Conservation (phyloP, 2,113 vertebrate species). For the Nerophis ophidion region DNA sequence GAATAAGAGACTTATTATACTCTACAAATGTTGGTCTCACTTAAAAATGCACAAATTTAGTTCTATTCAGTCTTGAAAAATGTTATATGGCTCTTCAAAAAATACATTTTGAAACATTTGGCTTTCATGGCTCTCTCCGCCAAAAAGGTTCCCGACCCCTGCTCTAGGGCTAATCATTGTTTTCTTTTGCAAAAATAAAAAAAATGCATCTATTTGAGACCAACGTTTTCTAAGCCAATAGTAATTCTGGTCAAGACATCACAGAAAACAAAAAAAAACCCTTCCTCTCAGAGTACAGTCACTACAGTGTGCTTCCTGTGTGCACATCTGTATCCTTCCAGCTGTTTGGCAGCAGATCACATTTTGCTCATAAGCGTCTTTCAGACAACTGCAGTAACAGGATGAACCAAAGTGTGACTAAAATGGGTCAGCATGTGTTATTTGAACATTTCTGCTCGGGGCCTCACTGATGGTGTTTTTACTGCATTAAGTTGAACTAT, state of each 20-base stretch:
- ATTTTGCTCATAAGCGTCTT: constrained; percentile 23
- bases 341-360: constrained; percentile 40
- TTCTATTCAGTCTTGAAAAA: too few species aligned
- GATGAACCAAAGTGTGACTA: constrained; percentile 10
- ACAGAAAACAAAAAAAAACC: not conserved
- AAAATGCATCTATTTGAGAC: too few species aligned
- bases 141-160: too few species aligned
- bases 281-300: constrained; percentile 24
- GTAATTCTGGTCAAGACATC: not conserved
- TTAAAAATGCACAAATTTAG: too few species aligned
- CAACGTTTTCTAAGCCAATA: too few species aligned
- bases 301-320: constrained; percentile 2
- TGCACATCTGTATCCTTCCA: constrained; percentile 41
- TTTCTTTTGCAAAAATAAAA: too few species aligned
- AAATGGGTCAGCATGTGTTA: constrained; percentile 9
- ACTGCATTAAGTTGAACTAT: not conserved
- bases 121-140: too few species aligned
- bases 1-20: too few species aligned
- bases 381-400: not conserved
- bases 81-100: too few species aligned
- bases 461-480: not conserved
- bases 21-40: too few species aligned
- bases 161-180: too few species aligned
- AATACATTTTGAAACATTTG: too few species aligned
- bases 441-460: not conserved